A percentile compares a stretch with the other conserved stretches of the same genome.
phyloP scores from a whole-genome alignment of 2,888 invertebrate species.

The Pammene aurita region DNA sequence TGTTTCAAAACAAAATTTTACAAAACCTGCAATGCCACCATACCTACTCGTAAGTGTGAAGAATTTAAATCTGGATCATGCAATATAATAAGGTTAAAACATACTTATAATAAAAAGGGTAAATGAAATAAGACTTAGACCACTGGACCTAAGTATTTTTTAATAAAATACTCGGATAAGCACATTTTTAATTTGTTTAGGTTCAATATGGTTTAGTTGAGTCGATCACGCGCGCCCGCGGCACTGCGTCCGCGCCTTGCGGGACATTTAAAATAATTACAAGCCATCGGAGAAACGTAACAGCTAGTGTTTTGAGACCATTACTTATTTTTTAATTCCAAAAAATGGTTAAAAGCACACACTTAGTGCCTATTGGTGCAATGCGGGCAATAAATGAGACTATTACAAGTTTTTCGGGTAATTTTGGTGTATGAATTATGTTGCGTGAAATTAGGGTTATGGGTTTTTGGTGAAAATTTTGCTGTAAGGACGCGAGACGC shows the following conservation, averaged over 20 bases:
- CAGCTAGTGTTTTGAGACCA: slow-evolving; percentile 82
- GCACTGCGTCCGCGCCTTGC: slow-evolving; percentile 64
- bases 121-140: background rate
- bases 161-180: slow-evolving; percentile 36
- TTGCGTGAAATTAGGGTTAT: slow-evolving; percentile 50
- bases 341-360: slow-evolving; percentile 75
- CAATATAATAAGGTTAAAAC: too few relatives aligned
- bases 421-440: slow-evolving; percentile 61
- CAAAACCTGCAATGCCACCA: too few relatives aligned
- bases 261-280: slow-evolving; percentile 85
- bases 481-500: background rate
- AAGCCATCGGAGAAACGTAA: slow-evolving; percentile 81
- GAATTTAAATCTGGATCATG: too few relatives aligned
- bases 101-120: background rate
- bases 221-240: slow-evolving; percentile 71
- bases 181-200: slow-evolving; percentile 41
- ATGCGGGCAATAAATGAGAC: slow-evolving; percentile 67
- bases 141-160: slow-evolving; percentile 23
- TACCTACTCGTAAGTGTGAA: too few relatives aligned
- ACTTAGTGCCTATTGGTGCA: slow-evolving; percentile 72
- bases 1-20: too few relatives aligned
- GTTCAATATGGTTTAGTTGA: slow-evolving; percentile 76
- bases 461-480: slow-evolving; percentile 26
- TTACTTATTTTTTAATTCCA: slow-evolving; percentile 82
- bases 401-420: slow-evolving; percentile 62